Evolutionary conservation across 2,888 invertebrate species (phyloP).

Genomic region (Orthosia cruda): DNA sequence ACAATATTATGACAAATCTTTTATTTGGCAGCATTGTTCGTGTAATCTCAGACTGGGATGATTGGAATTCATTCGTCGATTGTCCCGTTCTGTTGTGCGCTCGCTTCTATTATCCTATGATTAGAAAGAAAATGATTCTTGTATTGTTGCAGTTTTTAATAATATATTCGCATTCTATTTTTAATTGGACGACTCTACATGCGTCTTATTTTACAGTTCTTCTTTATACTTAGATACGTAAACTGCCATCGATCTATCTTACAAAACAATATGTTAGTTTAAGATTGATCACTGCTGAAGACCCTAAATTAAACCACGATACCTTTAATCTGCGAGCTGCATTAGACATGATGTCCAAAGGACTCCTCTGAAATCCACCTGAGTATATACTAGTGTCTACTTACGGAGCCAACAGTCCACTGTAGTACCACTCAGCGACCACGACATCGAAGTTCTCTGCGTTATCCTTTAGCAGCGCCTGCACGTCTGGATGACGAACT

Average conservation of each 20-base stretch:
- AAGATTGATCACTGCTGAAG: not conserved
- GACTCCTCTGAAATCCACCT: not conserved
- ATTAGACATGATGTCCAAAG: not conserved
- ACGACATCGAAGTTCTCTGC: conserved; percentile 74
- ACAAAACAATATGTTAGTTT: not conserved
- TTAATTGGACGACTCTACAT: not conserved
- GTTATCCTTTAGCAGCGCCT: conserved; percentile 72
- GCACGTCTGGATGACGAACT: conserved; percentile 74
- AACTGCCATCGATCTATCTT: not conserved
- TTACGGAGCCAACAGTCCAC: conserved; percentile 81
- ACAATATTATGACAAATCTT: conserved; percentile 36
- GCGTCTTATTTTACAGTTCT: not conserved
- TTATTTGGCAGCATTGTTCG: conserved; percentile 36
- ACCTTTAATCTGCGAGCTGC: no score
- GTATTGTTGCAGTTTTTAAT: not conserved
- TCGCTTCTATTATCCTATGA: conserved; percentile 8
- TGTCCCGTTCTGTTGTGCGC: conserved; percentile 12
- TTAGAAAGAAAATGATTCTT: conserved; percentile 8
- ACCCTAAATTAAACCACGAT: no score
- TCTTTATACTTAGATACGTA: not conserved
- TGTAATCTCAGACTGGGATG: conserved; percentile 21
- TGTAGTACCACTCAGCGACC: conserved; percentile 80
- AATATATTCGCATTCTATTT: not conserved
- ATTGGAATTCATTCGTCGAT: conserved; percentile 34
- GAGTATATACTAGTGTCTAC: conserved; percentile 49